A percentile compares a stretch with the other conserved stretches of the same genome.
Conservation (phyloP, 2,797 vertebrate genomes). For the Passerculus sandwichensis region DNA sequence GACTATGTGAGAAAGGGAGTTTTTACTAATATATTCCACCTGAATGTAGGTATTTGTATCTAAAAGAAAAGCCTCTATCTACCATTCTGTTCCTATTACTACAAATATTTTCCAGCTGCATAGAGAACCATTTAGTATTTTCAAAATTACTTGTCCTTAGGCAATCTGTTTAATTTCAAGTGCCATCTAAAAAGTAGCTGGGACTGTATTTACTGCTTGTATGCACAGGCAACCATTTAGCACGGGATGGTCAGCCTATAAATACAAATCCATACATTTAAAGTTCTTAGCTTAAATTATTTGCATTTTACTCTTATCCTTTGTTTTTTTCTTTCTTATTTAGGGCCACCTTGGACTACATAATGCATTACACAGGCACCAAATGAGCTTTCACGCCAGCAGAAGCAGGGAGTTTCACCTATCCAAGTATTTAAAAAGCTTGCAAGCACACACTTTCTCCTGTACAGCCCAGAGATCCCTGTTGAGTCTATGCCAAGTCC, state of each 20-base stretch:
- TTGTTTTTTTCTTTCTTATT: neutral
- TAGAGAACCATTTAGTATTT: constrained; percentile 10
- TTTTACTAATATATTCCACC: neutral
- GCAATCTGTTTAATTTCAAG: constrained; percentile 48
- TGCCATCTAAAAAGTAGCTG: neutral
- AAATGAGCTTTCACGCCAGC: constrained; percentile 47
- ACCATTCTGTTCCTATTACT: neutral
- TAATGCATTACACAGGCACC: constrained; percentile 45
- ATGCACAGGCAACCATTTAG: neutral
- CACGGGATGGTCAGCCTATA: neutral
- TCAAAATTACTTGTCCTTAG: neutral
- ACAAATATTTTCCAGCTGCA: constrained; percentile 41
- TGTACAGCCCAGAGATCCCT: constrained; percentile 79
- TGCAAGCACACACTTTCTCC: constrained; percentile 76
- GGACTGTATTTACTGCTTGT: neutral
- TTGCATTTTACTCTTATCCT: constrained; percentile 13
- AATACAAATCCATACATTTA: constrained; percentile 1
- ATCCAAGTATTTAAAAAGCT: constrained; percentile 76
- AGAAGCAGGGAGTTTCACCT: constrained; percentile 74
- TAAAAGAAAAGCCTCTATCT: neutral
- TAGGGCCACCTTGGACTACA: constrained; percentile 45
- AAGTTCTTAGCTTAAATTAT: neutral
- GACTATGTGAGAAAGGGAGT: neutral
- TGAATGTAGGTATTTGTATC: neutral
- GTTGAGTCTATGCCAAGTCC: constrained; percentile 80